Evolutionary conservation across 2,888 invertebrate genomes (phyloP), one percentile per base, ranked within the genome.

Genomic region (Brenthis hecate): DNA sequence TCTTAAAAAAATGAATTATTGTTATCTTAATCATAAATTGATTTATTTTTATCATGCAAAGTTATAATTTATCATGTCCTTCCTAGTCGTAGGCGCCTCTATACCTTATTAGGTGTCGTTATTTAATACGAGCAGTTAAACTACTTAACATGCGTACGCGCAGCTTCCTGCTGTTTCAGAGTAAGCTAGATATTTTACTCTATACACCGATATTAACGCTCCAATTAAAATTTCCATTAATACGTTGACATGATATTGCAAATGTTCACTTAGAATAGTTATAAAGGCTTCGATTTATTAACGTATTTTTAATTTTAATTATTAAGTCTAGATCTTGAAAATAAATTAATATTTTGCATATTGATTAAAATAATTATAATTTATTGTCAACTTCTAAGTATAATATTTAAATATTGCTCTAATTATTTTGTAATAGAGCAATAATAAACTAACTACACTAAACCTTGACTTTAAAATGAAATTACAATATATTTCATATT

Each of bases 191-290:
- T 68, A 67, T 70, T 73, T 73, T 73, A 74, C 68, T 68, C 63
- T 62, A 68, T 13, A 48, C 68, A 65, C 58, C 48, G 54, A 70
- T 68, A 70, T 55, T 72, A 72, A 72, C 65, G 63, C 64, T 64
- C 70, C 66, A 70, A 70, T 72, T 72, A 72, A 66, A 66, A 64
- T 72, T 66, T 70, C 70, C 67, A 72, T 72, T 72, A 70, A 72
- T 72, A 70, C 66, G 28, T 16, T 58, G 65, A 68, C 58, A 54
- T 63, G 54, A 64, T 72, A 68, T 54, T 61, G 57, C 47, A 23
- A 56, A 56, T 58, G 56, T 63, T 64, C 66, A 53, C 58, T 63
- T 66, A 56, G 66, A 71, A 66, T 54, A 65, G 61, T 28, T 36
- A 32, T 68, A 68, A 53, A 1, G 51, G 16, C 19, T 62, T n/a